These are phyloP conservation scores for Chlorospingus flavigularis DNA, from an alignment of 2,797 vertebrate species.

Conservation along the genomic window DNA sequence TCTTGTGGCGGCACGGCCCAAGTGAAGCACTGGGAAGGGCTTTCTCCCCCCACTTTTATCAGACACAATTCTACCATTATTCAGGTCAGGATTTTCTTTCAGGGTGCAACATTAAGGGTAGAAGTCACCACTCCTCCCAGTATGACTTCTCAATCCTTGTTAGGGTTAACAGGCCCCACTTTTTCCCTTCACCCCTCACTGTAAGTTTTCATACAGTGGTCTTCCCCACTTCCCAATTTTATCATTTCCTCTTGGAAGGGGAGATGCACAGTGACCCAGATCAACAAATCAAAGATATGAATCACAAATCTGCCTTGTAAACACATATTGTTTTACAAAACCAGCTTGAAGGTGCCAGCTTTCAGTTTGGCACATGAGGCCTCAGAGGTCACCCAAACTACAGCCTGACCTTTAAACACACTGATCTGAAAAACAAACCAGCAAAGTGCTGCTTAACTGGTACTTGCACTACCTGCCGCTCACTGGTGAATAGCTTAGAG, in stretches of 20 bases:
- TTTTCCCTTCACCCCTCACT: neutral
- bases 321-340: rapidly evolving
- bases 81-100: neutral
- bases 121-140: neutral
- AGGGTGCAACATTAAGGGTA: neutral
- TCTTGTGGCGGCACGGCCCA: neutral
- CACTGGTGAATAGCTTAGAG: neutral
- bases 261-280: neutral
- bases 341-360: neutral
- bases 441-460: neutral
- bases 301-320: neutral
- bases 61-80: neutral
- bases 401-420: neutral
- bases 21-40: neutral
- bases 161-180: neutral
- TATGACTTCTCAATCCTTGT: neutral
- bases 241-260: neutral
- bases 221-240: neutral
- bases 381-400: neutral
- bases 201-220: neutral
- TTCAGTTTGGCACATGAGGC: rapidly evolving
- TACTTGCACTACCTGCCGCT: neutral
- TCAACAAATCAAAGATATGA: neutral
- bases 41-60: rapidly evolving
- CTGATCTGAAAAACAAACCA: neutral